Evolutionary conservation across 2,113 vertebrate species (phyloP).

Genomic region (Phyllostomus discolor): DNA sequence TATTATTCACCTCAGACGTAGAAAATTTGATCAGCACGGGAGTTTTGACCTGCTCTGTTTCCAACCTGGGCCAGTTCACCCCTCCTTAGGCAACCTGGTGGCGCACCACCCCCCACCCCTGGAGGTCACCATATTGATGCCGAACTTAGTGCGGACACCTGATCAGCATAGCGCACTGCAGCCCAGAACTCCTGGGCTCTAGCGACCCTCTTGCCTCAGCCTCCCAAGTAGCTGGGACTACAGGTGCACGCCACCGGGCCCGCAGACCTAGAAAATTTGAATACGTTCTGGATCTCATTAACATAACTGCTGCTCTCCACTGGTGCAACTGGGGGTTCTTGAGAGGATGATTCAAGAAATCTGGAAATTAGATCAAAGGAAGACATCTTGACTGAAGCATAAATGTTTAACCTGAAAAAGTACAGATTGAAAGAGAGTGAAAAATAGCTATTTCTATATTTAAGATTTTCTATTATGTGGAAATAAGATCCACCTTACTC

Average conservation of each 20-base stretch:
- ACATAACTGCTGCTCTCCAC: neutral
- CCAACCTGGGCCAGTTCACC: too few relatives aligned
- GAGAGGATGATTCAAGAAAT: neutral
- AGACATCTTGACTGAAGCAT: slow-evolving; percentile 1
- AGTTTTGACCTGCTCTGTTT: too few relatives aligned
- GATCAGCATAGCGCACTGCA: too few relatives aligned
- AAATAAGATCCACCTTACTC: neutral
- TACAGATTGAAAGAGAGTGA: neutral
- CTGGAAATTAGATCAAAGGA: neutral
- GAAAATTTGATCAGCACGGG: neutral
- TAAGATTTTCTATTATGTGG: neutral
- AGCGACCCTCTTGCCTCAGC: too few relatives aligned
- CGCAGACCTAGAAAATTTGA: neutral
- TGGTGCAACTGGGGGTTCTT: neutral
- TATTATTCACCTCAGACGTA: neutral
- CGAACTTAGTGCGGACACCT: too few relatives aligned
- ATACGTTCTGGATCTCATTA: slow-evolving; percentile 19
- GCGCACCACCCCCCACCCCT: too few relatives aligned
- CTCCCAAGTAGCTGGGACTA: too few relatives aligned
- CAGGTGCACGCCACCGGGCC: too few relatives aligned
- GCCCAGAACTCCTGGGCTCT: too few relatives aligned
- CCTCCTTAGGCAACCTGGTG: too few relatives aligned
- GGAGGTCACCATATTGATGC: too few relatives aligned
- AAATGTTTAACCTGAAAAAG: slow-evolving; percentile 13
- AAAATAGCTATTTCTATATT: slow-evolving; percentile 22